Evolutionary conservation across 2,113 vertebrate species (phyloP), one percentile per base, ranked within the genome.

Genomic region (Tichodroma muraria): DNA sequence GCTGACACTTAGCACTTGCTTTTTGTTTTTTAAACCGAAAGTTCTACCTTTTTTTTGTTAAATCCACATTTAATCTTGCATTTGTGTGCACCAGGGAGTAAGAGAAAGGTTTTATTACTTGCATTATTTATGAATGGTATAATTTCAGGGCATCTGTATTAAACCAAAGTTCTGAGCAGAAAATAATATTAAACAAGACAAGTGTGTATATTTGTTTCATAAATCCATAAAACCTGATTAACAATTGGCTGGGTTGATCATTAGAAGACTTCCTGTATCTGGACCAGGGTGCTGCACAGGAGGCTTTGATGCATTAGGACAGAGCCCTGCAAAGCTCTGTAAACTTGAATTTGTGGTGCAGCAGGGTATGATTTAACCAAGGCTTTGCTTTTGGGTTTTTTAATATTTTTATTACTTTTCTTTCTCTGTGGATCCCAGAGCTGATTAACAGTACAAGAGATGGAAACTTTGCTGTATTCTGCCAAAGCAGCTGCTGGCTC

Each of bases 71-170:
- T 90, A 42, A 60, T 54, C 73, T 75, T 77, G 57, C 15, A 35
- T 94, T 94, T 77, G 72, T 70, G 50, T 77, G 78, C 25, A 4
- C 10, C 11, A 31, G 59, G 52, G 69, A 69, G 68, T 49, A 88
- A 84, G 38, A 70, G 80, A 61, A 77, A 49, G 75, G 52, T 91
- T 96, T 97, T 94, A 78, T 80, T 33, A 45, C 81, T 85, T 96
- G 96, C 97, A 96, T 98, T 96, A 97, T 97, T 97, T 96, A 96
- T 96, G 96, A 97, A 88, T 5, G 65, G 72, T 80, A 44, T 86
- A n/a, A 71, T 91, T 85, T 84, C 77, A 93, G 92, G 93, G 93
- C 85, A 85, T 84, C 75, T 82, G 68, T 78, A 93, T 96, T 88
- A 94, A 93, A 92, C 72, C 45, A 64, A 93, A 76, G 70, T 95